These are phyloP conservation scores for Bubo scandiacus DNA, from an alignment of 2,113 vertebrate genomes.

Conservation along the genomic window DNA sequence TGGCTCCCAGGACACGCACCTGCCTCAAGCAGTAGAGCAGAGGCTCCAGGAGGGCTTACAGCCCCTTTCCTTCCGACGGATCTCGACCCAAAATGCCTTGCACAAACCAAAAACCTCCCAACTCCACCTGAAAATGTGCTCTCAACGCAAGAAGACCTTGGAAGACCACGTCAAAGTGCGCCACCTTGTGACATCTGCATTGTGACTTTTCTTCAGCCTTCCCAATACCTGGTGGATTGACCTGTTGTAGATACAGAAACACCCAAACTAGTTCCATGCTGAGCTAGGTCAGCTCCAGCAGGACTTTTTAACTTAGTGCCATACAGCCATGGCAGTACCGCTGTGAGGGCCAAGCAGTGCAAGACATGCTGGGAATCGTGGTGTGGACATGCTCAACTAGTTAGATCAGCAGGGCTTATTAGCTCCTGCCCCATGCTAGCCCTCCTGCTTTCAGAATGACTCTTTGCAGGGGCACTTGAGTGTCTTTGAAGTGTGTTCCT, in stretches of 20 bases:
- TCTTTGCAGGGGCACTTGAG: background rate
- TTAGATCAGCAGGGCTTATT: background rate
- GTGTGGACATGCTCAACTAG: background rate
- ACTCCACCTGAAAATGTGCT: background rate
- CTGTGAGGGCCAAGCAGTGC: background rate
- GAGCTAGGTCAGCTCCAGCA: background rate
- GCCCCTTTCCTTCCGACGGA: background rate
- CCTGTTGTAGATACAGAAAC: background rate
- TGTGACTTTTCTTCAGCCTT: background rate
- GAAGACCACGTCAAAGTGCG: background rate
- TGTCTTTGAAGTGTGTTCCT: background rate
- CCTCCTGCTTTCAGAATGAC: background rate
- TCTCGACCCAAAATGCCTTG: background rate
- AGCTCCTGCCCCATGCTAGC: background rate
- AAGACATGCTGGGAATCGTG: background rate
- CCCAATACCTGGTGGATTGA: rapidly evolving
- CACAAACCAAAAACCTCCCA: background rate
- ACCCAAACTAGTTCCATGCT: background rate
- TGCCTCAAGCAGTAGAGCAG: background rate
- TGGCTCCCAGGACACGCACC: background rate
- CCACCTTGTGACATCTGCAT: conserved; percentile 15
- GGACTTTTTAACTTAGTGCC: background rate
- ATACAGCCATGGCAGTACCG: background rate
- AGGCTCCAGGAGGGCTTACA: background rate
- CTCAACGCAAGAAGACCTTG: background rate